Evolutionary conservation across 2,113 vertebrate genomes (phyloP).

Genomic region (Malurus cyaneus): DNA sequence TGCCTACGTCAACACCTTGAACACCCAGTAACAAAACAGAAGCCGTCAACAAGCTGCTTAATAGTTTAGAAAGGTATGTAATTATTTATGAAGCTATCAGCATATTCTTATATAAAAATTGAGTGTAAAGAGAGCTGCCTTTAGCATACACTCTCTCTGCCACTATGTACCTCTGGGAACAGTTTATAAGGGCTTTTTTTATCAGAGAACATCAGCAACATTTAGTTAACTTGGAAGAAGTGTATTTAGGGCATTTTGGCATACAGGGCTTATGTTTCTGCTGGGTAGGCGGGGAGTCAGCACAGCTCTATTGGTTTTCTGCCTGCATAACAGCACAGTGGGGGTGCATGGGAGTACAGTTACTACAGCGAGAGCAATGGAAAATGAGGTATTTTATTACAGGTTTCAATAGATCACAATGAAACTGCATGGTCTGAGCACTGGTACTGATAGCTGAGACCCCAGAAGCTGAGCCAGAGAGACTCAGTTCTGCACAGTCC

Average conservation of each 20-base stretch:
- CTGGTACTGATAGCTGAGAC: neutral
- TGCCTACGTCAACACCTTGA: slow-evolving; percentile 32
- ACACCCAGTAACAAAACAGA: slow-evolving; percentile 40
- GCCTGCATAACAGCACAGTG: neutral
- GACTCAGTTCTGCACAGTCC: neutral
- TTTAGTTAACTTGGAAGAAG: neutral
- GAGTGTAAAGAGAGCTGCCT: neutral
- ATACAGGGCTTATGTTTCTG: neutral
- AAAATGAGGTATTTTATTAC: slow-evolving; percentile 43
- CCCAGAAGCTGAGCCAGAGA: neutral
- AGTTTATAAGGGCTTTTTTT: slow-evolving; percentile 24
- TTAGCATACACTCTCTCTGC: neutral
- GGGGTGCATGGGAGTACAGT: neutral
- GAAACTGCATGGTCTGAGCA: neutral
- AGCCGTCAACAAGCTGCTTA: slow-evolving; percentile 39
- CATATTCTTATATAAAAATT: slow-evolving; percentile 23
- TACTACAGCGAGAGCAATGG: neutral
- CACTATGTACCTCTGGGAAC: neutral
- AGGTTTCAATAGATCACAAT: slow-evolving; percentile 21
- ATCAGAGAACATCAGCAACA: neutral
- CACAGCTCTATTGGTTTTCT: neutral
- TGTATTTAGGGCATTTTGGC: neutral
- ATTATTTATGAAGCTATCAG: slow-evolving; percentile 57
- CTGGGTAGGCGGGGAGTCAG: neutral
- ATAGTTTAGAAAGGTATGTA: slow-evolving; percentile 51